Conservation (phyloP, 30 jellyfish, hydroid and myxozoan genomes). For the Hydractinia echinata region DNA sequence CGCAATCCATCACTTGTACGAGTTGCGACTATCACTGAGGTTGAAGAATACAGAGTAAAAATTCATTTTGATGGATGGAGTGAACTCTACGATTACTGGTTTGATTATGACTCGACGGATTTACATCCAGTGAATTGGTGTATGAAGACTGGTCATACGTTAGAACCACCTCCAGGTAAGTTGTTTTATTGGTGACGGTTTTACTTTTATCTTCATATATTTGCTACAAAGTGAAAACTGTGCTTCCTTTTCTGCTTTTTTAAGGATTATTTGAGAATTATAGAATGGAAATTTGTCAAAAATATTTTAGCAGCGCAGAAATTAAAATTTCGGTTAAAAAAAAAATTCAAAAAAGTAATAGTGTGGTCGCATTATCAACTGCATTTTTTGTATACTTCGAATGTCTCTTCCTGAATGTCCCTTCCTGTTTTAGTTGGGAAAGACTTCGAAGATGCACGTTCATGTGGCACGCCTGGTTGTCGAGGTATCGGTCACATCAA, state of each 20-base stretch:
- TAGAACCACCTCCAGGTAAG: conserved; percentile 95
- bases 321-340: no score
- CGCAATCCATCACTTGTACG: conserved; percentile 89
- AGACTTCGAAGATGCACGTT: conserved; percentile 69
- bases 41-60: conserved; percentile 72
- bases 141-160: conserved; percentile 75
- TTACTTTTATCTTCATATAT: not conserved
- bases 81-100: conserved; percentile 79
- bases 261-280: no score
- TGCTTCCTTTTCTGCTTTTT: no score
- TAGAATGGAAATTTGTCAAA: no score
- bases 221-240: no score
- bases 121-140: conserved; percentile 97
- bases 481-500: conserved; percentile 96
- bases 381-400: not conserved
- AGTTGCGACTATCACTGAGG: conserved; percentile 58
- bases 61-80: conserved; percentile 99
- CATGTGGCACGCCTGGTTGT: conserved; percentile 94
- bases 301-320: no score
- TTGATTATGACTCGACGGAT: conserved; percentile 89
- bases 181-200: not conserved
- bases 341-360: no score
- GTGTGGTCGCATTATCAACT: not conserved
- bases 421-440: conserved; percentile 49
- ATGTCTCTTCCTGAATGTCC: not conserved